Evolutionary conservation across 2,888 invertebrate genomes (phyloP).

Genomic region (Camptogramma bilineatum): DNA sequence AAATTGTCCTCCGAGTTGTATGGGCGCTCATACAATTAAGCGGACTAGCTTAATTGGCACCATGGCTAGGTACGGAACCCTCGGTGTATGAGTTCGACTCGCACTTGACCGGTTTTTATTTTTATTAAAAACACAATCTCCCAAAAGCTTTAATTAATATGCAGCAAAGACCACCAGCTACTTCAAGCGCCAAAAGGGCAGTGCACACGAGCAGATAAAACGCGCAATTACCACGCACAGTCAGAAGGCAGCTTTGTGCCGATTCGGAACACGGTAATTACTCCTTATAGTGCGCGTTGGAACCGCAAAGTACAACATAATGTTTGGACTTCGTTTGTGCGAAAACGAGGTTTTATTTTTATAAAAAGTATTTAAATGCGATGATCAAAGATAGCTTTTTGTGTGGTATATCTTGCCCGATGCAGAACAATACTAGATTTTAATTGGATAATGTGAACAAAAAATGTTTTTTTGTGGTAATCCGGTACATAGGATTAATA

Average conservation of each 20-base stretch:
- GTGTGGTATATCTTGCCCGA: neutral
- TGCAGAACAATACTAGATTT: neutral
- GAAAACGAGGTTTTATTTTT: neutral
- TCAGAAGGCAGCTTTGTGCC: slow-evolving; percentile 13
- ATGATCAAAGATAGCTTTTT: neutral
- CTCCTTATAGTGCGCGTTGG: slow-evolving; percentile 1
- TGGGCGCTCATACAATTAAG: too few species aligned
- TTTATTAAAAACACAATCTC: neutral
- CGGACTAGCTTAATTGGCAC: too few species aligned
- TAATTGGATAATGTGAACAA: too few species aligned
- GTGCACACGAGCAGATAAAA: slow-evolving; percentile 7
- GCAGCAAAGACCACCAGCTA: neutral
- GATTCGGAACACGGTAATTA: slow-evolving; percentile 24
- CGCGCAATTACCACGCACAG: slow-evolving; percentile 13
- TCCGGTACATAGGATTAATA: too few species aligned
- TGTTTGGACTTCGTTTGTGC: slow-evolving; percentile 8
- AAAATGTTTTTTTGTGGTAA: too few species aligned
- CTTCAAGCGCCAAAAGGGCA: neutral
- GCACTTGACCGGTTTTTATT: too few species aligned
- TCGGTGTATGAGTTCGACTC: too few species aligned
- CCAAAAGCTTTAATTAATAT: neutral
- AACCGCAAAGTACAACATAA: slow-evolving; percentile 18
- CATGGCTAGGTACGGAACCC: too few species aligned
- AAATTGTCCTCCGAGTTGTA: too few species aligned
- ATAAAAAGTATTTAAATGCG: neutral